Evolutionary conservation across 1,140 invertebrate genomes (phyloP).

Genomic region (Heterodera schachtii): DNA sequence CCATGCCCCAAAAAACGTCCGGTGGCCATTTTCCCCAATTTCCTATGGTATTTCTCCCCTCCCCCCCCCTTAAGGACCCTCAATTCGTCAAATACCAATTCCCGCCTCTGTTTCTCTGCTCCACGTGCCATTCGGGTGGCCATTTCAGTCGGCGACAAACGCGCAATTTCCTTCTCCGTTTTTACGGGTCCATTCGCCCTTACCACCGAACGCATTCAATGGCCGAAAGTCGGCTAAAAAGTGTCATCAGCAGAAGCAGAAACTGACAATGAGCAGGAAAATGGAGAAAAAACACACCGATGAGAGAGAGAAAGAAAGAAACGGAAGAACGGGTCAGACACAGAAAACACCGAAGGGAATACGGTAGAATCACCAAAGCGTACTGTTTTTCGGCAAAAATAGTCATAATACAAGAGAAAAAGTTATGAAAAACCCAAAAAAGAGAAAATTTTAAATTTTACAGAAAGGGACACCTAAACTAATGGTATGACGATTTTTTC

Average conservation of each 20-base stretch:
- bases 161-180: slow-evolving; percentile 63
- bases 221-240: not conserved
- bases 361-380: too few relatives aligned
- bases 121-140: slow-evolving; percentile 62
- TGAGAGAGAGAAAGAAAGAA: not conserved
- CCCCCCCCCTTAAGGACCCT: slow-evolving; percentile 49
- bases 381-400: too few relatives aligned
- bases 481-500: too few relatives aligned
- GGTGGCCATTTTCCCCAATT: not conserved
- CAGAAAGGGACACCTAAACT: too few relatives aligned
- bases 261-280: not conserved
- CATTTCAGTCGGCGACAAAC: slow-evolving; percentile 63
- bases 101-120: slow-evolving; percentile 64
- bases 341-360: too few relatives aligned
- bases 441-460: too few relatives aligned
- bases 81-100: slow-evolving; percentile 65
- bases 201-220: slow-evolving; percentile 17
- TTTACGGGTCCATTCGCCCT: slow-evolving; percentile 54
- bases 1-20: too few relatives aligned
- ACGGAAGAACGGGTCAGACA: not conserved
- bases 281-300: not conserved
- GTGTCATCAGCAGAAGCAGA: not conserved
- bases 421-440: too few relatives aligned
- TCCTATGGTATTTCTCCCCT: not conserved
- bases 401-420: too few relatives aligned